Conservation (phyloP, 30 jellyfish, hydroid and myxozoan species). For the Haliclystus octoradiatus region DNA sequence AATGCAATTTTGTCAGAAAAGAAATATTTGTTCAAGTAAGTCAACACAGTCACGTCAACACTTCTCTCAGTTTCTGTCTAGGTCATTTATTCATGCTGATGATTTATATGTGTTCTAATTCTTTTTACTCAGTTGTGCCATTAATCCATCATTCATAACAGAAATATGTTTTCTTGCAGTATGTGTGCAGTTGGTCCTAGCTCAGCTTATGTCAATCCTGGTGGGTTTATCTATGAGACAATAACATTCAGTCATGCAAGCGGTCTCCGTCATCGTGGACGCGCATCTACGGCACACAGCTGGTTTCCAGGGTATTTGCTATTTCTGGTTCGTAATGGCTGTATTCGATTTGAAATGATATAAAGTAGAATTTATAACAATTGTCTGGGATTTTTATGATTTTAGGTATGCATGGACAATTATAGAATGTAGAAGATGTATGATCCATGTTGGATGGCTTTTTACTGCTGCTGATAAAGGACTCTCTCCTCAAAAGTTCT, state of each 20-base stretch:
- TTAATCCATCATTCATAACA: no score
- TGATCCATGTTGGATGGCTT: conserved; percentile 86
- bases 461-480: conserved; percentile 81
- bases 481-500: conserved; percentile 64
- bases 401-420: conserved; percentile 96
- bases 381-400: background rate
- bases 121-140: no score
- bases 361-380: background rate
- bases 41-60: no score
- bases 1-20: no score
- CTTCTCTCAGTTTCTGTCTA: no score
- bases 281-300: conserved; percentile 68
- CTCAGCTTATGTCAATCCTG: conserved; percentile 96
- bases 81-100: no score
- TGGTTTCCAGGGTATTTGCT: conserved; percentile 94
- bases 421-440: conserved; percentile 62
- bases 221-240: conserved; percentile 89
- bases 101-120: no score
- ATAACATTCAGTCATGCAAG: conserved; percentile 72
- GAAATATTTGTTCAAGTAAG: no score
- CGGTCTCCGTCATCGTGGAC: conserved; percentile 52
- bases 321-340: background rate
- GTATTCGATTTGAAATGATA: background rate
- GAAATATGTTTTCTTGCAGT: conserved; percentile 39
- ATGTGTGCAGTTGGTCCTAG: conserved; percentile 71